Evolutionary conservation across 2,797 vertebrate species (phyloP).

Genomic region (Siniperca obscura): DNA sequence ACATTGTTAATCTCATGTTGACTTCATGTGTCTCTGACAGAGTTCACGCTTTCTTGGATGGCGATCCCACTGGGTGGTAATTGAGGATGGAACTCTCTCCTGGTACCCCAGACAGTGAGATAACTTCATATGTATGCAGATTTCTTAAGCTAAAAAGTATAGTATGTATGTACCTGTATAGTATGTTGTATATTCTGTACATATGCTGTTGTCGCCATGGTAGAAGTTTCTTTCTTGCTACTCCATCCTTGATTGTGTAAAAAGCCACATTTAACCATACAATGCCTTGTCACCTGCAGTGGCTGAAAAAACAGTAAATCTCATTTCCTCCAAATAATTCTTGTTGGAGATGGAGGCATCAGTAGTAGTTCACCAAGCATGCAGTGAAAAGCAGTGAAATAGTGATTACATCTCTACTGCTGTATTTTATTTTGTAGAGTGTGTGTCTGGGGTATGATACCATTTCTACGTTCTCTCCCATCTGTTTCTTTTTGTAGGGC

Average conservation of each 20-base stretch:
- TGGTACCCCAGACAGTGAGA: constrained; percentile 94
- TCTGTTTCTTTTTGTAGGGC: constrained; percentile 76
- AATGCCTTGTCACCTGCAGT: not conserved
- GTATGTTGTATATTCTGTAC: not conserved
- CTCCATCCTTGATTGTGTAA: constrained; percentile 6
- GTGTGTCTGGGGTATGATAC: not conserved
- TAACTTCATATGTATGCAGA: constrained; percentile 22
- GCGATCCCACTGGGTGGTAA: constrained; percentile 91
- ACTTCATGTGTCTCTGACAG: constrained; percentile 71
- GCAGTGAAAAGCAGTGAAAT: not conserved
- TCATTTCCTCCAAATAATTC: not conserved
- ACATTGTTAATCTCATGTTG: not conserved
- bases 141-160: not conserved
- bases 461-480: not conserved
- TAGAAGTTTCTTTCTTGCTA: not conserved
- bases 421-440: not conserved
- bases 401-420: not conserved
- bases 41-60: constrained; percentile 92
- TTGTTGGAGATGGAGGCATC: not conserved
- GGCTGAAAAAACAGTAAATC: not conserved
- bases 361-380: not conserved
- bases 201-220: not conserved
- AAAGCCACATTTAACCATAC: not conserved
- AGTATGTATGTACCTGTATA: not conserved
- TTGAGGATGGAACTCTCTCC: constrained; percentile 91